Percentiles rank a stretch among this genome's conserved stretches.
Evolutionary conservation across 2,888 invertebrate genomes (phyloP).

Genomic region (Lasioglossum malachurum): DNA sequence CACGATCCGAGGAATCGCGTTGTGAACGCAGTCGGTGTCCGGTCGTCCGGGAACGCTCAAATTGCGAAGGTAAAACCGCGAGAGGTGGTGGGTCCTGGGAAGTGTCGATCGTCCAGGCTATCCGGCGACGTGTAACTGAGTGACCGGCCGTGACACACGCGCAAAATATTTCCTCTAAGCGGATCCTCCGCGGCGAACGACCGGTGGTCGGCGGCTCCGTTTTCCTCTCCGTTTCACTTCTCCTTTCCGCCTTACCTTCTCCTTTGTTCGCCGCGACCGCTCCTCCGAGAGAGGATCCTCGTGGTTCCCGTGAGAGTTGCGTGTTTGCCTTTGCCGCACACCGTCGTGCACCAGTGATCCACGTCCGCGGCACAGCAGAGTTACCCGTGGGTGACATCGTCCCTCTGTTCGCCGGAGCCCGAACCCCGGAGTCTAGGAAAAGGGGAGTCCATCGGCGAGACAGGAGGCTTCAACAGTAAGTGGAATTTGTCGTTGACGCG

Average conservation of each 20-base stretch:
- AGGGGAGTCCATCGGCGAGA: neutral
- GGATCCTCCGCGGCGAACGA: neutral
- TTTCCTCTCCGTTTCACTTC: conserved; percentile 57
- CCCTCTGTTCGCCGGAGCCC: neutral
- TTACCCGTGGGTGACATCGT: neutral
- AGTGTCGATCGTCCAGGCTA: neutral
- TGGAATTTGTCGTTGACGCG: conserved; percentile 5
- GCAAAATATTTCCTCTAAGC: neutral
- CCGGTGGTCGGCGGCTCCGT: conserved; percentile 35
- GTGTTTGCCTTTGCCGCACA: conserved; percentile 23
- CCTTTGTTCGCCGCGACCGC: conserved; percentile 41
- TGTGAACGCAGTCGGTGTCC: conserved; percentile 77
- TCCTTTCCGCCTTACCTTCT: conserved; percentile 48
- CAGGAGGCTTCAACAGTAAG: conserved; percentile 36
- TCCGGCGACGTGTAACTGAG: conserved; percentile 5
- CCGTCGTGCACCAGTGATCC: conserved; percentile 37
- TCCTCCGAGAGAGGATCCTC: conserved; percentile 37
- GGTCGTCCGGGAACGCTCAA: conserved; percentile 69
- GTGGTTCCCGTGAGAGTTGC: conserved; percentile 33
- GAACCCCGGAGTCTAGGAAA: no score
- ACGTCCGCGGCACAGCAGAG: neutral
- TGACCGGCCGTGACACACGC: conserved; percentile 26
- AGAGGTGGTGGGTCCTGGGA: conserved; percentile 12
- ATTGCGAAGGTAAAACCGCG: conserved; percentile 32
- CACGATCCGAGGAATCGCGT: conserved; percentile 81